Conservation (phyloP, 2,113 vertebrate genomes). For the Lichenostomus cassidix region DNA sequence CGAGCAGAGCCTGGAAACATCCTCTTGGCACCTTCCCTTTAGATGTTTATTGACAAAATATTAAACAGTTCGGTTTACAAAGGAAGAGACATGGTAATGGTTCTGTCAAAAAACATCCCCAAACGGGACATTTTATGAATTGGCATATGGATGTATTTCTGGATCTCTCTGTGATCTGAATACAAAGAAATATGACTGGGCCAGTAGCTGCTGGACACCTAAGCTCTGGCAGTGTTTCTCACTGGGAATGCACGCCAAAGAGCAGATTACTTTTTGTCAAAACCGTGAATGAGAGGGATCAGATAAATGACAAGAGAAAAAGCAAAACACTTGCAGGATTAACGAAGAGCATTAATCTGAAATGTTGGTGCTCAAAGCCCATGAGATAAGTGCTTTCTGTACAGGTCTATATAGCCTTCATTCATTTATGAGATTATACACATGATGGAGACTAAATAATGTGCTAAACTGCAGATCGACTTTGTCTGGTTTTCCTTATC, state of each 20-base stretch:
- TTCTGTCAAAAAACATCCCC: background rate
- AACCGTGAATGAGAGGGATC: background rate
- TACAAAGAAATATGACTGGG: background rate
- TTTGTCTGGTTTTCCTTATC: background rate
- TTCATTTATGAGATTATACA: background rate
- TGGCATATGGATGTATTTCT: background rate
- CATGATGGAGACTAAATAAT: background rate
- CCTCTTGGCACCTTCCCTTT: background rate
- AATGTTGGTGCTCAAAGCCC: background rate
- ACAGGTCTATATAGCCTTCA: accelerated
- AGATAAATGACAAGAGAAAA: background rate
- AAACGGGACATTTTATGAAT: background rate
- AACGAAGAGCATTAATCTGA: background rate
- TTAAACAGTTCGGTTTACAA: background rate
- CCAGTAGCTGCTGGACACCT: background rate
- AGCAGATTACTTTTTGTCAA: background rate
- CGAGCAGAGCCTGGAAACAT: no score
- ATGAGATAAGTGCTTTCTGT: background rate
- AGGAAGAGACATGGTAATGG: accelerated
- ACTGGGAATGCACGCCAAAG: background rate
- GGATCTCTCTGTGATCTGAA: background rate
- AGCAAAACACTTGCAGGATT: background rate
- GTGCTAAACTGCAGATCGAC: background rate
- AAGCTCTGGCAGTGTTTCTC: background rate
- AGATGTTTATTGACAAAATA: background rate